phyloP scores from a whole-genome alignment of 2,797 vertebrate genomes.

The Jordanella pulchra region DNA sequence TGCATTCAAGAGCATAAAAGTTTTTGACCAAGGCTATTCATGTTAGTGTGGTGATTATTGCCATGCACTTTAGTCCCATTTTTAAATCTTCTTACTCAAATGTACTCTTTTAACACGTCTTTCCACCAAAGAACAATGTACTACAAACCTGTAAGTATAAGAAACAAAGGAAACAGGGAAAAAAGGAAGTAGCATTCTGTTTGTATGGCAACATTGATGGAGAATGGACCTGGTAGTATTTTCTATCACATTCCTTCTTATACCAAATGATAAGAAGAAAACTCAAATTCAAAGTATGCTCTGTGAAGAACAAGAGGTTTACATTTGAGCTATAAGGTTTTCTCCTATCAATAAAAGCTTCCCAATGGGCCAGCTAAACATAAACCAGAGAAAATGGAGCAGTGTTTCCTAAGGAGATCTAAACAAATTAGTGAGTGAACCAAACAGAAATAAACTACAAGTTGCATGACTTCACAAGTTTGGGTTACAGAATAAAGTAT shows the following conservation, averaged over 20 bases:
- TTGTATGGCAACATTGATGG: neutral
- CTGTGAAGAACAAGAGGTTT: neutral
- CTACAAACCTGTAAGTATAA: neutral
- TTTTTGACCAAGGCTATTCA: neutral
- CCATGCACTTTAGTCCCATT: neutral
- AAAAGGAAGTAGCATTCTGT: neutral
- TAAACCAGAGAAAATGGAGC: neutral
- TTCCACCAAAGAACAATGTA: neutral
- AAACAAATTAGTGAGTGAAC: conserved; percentile 4
- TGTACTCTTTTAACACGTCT: neutral
- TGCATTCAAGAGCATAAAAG: neutral
- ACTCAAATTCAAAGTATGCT: neutral
- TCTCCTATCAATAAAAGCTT: neutral
- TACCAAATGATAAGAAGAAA: neutral
- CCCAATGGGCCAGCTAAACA: neutral
- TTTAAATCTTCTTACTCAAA: no score
- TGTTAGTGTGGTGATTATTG: neutral
- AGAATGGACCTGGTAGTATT: neutral
- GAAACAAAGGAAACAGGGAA: neutral
- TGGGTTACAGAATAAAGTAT: conserved; percentile 1
- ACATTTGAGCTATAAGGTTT: neutral
- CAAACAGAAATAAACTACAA: conserved; percentile 3
- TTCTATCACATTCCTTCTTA: neutral
- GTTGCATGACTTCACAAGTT: neutral
- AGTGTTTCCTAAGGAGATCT: neutral